These are phyloP conservation scores for Beaufortia kweichowensis DNA, from an alignment of 2,113 vertebrate genomes.

Conservation along the genomic window DNA sequence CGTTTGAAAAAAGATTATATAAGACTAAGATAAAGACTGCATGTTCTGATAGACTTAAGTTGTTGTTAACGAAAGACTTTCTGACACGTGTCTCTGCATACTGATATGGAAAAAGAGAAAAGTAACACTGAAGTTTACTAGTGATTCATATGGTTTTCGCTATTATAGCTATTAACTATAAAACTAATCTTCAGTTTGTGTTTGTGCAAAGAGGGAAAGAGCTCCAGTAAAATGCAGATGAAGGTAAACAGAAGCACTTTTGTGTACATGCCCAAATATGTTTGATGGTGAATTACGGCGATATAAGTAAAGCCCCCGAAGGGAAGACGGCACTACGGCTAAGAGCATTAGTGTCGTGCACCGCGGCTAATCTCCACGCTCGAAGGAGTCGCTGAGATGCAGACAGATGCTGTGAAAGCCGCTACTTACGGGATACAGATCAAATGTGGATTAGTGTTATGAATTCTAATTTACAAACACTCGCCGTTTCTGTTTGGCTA, in stretches of 20 bases:
- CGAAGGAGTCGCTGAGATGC: constrained; percentile 7
- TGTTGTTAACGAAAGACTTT: too few relatives aligned
- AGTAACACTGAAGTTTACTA: too few relatives aligned
- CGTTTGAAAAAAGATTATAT: not conserved
- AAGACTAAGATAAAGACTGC: too few relatives aligned
- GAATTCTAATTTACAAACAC: constrained; percentile 47
- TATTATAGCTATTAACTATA: too few relatives aligned
- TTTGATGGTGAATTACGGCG: constrained; percentile 20
- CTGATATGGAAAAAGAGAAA: too few relatives aligned
- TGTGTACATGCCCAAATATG: constrained; percentile 32
- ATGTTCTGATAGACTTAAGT: too few relatives aligned
- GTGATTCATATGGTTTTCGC: too few relatives aligned
- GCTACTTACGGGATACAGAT: constrained; percentile 28
- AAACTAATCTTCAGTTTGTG: constrained; percentile 38
- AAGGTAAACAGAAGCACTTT: constrained; percentile 46
- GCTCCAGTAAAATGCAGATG: constrained; percentile 56
- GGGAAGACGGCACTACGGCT: constrained; percentile 22
- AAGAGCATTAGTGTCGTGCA: constrained; percentile 49
- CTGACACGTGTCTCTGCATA: too few relatives aligned
- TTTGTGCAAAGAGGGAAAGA: constrained; percentile 34
- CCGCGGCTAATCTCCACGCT: constrained; percentile 40
- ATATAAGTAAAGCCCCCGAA: constrained; percentile 20
- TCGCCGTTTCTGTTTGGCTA: constrained; percentile 59
- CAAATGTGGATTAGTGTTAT: constrained; percentile 45
- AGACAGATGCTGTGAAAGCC: constrained; percentile 25